Percentiles rank a stretch among this genome's conserved stretches.
Evolutionary conservation across 2,113 vertebrate genomes (phyloP).

Genomic region (Lophotis ruficrista): DNA sequence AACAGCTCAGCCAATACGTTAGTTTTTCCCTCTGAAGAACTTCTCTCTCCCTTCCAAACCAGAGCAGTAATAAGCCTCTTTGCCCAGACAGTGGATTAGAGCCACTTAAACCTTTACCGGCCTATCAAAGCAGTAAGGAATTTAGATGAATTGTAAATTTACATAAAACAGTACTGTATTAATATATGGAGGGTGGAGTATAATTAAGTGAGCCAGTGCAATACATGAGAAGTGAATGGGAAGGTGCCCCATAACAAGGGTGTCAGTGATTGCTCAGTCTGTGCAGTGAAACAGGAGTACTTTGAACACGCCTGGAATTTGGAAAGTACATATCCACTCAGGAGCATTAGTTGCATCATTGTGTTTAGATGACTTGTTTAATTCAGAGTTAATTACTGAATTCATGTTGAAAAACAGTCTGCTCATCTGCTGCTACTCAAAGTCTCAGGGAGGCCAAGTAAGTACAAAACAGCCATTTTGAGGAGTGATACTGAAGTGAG

Average conservation of each 20-base stretch:
- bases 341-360: conserved; percentile 28
- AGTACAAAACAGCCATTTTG: conserved; percentile 19
- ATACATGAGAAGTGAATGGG: neutral
- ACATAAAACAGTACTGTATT: neutral
- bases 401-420: conserved; percentile 29
- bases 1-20: neutral
- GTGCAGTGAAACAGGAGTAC: neutral
- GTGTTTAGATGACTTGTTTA: conserved; percentile 35
- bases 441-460: neutral
- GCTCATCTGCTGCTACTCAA: conserved; percentile 9
- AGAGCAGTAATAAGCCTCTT: neutral
- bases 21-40: neutral
- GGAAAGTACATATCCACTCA: neutral
- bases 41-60: neutral
- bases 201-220: neutral
- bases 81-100: neutral
- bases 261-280: neutral
- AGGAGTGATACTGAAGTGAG: neutral
- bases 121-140: neutral
- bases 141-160: neutral
- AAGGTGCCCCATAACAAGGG: neutral
- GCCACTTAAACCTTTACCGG: neutral
- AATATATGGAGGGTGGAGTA: neutral
- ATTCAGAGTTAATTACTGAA: conserved; percentile 51
- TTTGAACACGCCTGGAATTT: neutral